Conservation (phyloP, 1,140 invertebrate species). For the Pseudomyrmex flavicornis region DNA sequence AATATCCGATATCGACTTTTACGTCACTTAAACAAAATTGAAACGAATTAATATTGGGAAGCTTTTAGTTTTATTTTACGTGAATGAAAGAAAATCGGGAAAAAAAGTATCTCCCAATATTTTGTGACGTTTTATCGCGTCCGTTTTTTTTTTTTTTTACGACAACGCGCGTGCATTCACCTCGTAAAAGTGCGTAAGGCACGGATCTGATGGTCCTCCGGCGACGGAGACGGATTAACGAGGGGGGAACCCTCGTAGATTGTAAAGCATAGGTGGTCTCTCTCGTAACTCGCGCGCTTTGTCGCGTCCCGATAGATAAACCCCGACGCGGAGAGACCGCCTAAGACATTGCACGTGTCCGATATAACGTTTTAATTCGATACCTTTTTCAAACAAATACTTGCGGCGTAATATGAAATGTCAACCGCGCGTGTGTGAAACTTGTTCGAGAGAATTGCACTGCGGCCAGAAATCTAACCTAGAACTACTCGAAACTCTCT, state of each 20-base stretch:
- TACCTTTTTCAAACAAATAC: too few species aligned
- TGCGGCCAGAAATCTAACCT: too few species aligned
- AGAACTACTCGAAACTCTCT: too few species aligned
- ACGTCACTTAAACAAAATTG: neutral
- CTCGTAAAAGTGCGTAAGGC: conserved; percentile 47
- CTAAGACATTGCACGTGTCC: conserved; percentile 34
- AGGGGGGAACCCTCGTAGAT: conserved; percentile 46
- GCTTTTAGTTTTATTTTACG: neutral
- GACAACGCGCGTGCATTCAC: conserved; percentile 45
- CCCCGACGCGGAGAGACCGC: conserved; percentile 18
- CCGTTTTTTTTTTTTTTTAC: neutral
- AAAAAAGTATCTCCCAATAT: neutral
- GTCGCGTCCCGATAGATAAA: conserved; percentile 60
- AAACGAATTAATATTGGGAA: neutral
- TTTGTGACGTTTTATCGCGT: conserved; percentile 18
- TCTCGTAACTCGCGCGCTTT: conserved; percentile 63
- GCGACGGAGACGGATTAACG: conserved; percentile 61
- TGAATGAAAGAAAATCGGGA: too few species aligned
- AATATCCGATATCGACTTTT: neutral
- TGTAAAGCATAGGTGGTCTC: conserved; percentile 65
- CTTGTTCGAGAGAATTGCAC: too few species aligned
- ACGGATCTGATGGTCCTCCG: conserved; percentile 51
- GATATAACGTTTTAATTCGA: conserved; percentile 2
- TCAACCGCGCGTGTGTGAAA: too few species aligned
- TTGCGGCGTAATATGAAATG: too few species aligned